These are phyloP conservation scores for Cottoperca gobio DNA, from an alignment of 2,797 vertebrate species.

Conservation along the genomic window DNA sequence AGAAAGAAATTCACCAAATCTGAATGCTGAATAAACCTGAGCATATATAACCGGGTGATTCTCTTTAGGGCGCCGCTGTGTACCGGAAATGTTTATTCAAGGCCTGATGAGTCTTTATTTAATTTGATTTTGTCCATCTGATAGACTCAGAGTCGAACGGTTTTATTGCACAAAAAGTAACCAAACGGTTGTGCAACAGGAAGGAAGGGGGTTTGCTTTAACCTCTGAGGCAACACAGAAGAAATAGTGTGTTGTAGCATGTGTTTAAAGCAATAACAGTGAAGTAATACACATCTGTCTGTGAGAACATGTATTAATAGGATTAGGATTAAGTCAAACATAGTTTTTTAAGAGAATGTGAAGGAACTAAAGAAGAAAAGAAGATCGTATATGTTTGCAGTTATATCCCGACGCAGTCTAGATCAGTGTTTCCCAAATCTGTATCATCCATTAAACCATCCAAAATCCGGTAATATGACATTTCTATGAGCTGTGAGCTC, in stretches of 20 bases:
- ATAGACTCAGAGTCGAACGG: background rate
- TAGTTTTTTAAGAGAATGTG: background rate
- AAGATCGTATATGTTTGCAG: no score
- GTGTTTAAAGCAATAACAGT: no score
- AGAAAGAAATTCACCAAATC: background rate
- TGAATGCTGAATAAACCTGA: background rate
- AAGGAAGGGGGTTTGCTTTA: no score
- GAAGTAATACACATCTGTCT: no score
- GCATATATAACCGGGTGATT: background rate
- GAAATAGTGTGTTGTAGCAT: no score
- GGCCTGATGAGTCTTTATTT: conserved; percentile 3
- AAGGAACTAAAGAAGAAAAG: background rate
- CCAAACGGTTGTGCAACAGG: background rate
- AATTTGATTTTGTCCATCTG: conserved; percentile 28
- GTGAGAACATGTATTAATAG: background rate
- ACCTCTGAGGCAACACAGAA: no score
- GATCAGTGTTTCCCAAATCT: background rate
- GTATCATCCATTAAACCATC: background rate
- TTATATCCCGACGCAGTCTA: background rate
- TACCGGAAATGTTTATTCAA: conserved; percentile 20
- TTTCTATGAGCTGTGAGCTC: background rate
- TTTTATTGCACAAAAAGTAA: conserved; percentile 37
- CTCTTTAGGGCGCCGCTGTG: background rate
- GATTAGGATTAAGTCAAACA: background rate
- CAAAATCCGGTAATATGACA: background rate